Base-by-base conservation (phyloP, 2,113 vertebrate genomes). In the Bucco capensis region DNA sequence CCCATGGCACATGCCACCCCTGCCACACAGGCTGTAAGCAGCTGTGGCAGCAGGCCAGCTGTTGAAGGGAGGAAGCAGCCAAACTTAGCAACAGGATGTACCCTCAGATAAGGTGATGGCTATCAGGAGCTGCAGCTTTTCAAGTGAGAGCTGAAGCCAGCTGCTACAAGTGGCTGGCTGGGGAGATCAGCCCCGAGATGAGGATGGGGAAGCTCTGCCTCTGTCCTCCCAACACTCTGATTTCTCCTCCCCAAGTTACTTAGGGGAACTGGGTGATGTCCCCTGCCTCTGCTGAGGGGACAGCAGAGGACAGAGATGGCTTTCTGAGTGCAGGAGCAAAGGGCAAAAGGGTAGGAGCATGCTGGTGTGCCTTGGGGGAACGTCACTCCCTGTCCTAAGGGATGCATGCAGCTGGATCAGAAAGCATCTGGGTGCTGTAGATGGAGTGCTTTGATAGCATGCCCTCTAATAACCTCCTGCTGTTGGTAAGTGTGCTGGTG, bases 41-140 rank as follows among this genome's bases (percentile, higher is more conserved):
- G 82, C 91, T 93, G 85, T 46, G 60, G 76, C 78, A 67, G 83
- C 86, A 88, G 73, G 62, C 54, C 90, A 51, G 93, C 88, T 95
- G 94, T 78, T 7, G 80, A 86, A 42, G 16, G 75, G 93, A 96
- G 91, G 94, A 94, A 96, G 31, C 69, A 49, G 95, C 89, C 72
- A 7, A 91, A 93, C 28, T 89, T 94, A 96, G 94, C 91, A 88
- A 93, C 96, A 96, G 96, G 96, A 96, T 96, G 93, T 54, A 86
- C 93, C 96, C 93, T 73, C 80, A 78, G 96, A 96, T 95, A 96
- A 93, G 13, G 8, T 91, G 94, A 97, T 97, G 78, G 28, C 96
- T 96, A 97, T 96, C 92, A 88, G 88, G 64, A 30, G 53, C 54
- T 7, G 70, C 86, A 66, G 82, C 82, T 73, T 19, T 7, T 58